Base-by-base conservation (phyloP, 1,140 invertebrate genomes). In the Saccostrea glomerata region DNA sequence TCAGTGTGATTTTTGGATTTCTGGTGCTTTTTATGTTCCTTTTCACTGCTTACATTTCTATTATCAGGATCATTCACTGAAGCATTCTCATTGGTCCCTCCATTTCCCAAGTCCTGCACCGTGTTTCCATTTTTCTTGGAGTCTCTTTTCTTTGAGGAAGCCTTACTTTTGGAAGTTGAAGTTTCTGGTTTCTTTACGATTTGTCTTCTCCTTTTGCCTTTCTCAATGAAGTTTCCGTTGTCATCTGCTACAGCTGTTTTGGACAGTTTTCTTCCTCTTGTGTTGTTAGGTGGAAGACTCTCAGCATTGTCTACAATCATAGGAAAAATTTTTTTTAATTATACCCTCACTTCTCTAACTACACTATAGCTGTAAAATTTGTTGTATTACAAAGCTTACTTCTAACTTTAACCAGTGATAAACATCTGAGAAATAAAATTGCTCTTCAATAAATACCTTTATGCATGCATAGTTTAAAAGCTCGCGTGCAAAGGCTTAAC, bases 141-240 rank as follows among this genome's bases (percentile, higher is more conserved):
- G 63, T 84, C 82, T 13, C 30, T 30, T 66, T 77, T 36, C 66
- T 56, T 17, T 23, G 85, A 73, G 9, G 85, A 54, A 84, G 82
- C 60, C 58, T 82, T 86, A 13, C 55, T 66, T 2, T 84, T 54
- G 23, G 82, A 58, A 73, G 82, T 77, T 23, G 55, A 86, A 40
- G 54, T 55, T 55, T 56, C 47, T 25, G 23, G 47, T 87, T 87
- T 77, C 47, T 82, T 77, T 87, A 56, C 12, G 25, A 17, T 12
- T 87, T 5, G 47, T 2, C 20, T 54, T 55, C 47, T 36, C 54
- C 20, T 25, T 47, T n/a, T 40, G 55, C n/a, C 15, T 56, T 30
- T 66, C 30, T 73, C 54, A 13, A 87, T 77, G 55, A 87, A 55
- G 73, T 87, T 87, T 9, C 86, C 86, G 58, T 87, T 87, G 73